Evolutionary conservation across 2,888 invertebrate species (phyloP), one percentile per base, ranked within the genome.

Genomic region (Morpho achilles): DNA sequence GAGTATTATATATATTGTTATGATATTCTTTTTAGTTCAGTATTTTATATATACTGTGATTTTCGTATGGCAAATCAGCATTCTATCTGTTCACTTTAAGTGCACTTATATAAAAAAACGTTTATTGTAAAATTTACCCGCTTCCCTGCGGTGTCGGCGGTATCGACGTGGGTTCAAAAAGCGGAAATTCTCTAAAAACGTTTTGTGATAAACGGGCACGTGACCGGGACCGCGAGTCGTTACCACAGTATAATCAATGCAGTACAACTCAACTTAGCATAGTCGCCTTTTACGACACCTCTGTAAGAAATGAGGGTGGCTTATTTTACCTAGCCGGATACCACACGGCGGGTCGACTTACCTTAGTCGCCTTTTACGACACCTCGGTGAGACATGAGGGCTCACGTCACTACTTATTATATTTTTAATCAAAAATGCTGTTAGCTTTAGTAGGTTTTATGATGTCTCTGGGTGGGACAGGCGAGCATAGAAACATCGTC

Each of bases 121-220:
- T 54, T 61, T 50, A 61, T 50, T 57, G 57, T 56, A 43, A 60
- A 62, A 58, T 58, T 56, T 60, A 43, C 48, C 48, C 55, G 54
- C 54, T 63, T 61, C n/a, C 54, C 44, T 59, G 63, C 61, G 63
- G 61, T 61, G 61, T 61, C 63, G 59, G 63, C 59, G 63, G 63
- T 55, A 57, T 61, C 54, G 63, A 54, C 55, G 58, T 45, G 49
- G 40, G 67, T 74, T 76, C 67, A 65, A 70, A 74, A 76, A 81
- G 74, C 79, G 84, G 85, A 87, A 86, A 79, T 76, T 71, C 77
- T 76, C 75, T 83, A 80, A 84, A 84, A 84, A 84, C 81, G 77
- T 84, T 87, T 82, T 72, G 75, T 79, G 79, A 80, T 82, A 75
- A 77, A 72, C 54, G 68, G 67, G 82, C 79, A 78, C 85, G 87